Evolutionary conservation across 2,113 vertebrate species (phyloP).

Genomic region (Accipiter cooperii): DNA sequence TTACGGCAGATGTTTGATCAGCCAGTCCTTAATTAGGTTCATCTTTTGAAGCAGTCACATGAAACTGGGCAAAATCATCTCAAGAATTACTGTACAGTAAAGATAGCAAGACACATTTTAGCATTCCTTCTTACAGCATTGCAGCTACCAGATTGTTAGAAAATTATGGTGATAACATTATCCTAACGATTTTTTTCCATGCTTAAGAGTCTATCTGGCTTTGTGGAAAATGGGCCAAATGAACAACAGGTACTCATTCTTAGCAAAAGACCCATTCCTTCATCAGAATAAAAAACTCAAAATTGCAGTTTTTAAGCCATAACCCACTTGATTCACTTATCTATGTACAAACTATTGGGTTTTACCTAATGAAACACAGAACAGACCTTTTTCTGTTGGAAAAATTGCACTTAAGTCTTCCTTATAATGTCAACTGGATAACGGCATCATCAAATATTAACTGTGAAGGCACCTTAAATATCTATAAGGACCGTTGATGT

Average conservation of each 20-base stretch:
- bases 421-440: neutral
- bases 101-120: neutral
- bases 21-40: neutral
- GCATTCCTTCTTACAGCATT: neutral
- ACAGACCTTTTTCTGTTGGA: neutral
- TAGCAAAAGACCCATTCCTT: neutral
- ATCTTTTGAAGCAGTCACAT: neutral
- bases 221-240: neutral
- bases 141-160: neutral
- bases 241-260: neutral
- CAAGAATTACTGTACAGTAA: neutral
- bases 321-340: neutral
- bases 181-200: neutral
- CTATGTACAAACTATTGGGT: neutral
- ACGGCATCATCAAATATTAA: neutral
- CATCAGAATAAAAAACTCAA: neutral
- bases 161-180: neutral
- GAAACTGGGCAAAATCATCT: neutral
- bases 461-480: neutral
- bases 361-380: neutral
- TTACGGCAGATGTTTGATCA: neutral
- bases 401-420: neutral
- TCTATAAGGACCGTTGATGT: neutral
- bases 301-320: neutral
- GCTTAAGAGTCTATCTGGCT: neutral